Conservation (phyloP, 1,140 invertebrate species). For the Drosophila melanica region DNA sequence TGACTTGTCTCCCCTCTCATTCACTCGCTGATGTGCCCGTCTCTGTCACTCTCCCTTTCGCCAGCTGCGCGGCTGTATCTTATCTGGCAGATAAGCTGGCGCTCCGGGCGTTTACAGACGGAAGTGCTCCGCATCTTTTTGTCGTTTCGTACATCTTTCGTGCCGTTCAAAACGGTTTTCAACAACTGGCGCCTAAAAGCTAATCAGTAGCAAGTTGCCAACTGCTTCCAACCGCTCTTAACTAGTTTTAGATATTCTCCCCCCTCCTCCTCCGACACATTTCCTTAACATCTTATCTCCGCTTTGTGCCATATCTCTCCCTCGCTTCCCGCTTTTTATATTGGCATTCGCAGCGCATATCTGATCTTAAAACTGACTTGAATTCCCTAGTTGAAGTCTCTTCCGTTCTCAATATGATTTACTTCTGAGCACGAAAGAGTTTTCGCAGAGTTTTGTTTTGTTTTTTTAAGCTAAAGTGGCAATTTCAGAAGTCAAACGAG, state of each 20-base stretch:
- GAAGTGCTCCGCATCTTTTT: conserved; percentile 18
- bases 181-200: conserved; percentile 40
- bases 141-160: conserved; percentile 12
- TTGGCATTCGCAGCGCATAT: conserved; percentile 23
- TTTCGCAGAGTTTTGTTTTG: neutral
- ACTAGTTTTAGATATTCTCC: neutral
- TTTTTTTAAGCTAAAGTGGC: neutral
- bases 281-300: conserved; percentile 2
- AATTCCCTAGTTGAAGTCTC: neutral
- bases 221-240: neutral
- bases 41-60: neutral
- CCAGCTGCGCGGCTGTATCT: conserved; percentile 20
- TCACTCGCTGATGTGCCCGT: neutral
- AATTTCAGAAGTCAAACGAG: too few relatives aligned
- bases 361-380: neutral
- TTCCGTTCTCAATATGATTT: neutral
- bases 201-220: conserved; percentile 28
- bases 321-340: conserved; percentile 14
- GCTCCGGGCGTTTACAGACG: conserved; percentile 33
- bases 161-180: conserved; percentile 6
- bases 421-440: too few relatives aligned
- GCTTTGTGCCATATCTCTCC: conserved; percentile 13
- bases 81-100: conserved; percentile 41
- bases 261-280: too few relatives aligned
- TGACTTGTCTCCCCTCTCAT: conserved; percentile 28